Conservation (phyloP, 2,888 invertebrate genomes). For the Lucinisca nassula region DNA sequence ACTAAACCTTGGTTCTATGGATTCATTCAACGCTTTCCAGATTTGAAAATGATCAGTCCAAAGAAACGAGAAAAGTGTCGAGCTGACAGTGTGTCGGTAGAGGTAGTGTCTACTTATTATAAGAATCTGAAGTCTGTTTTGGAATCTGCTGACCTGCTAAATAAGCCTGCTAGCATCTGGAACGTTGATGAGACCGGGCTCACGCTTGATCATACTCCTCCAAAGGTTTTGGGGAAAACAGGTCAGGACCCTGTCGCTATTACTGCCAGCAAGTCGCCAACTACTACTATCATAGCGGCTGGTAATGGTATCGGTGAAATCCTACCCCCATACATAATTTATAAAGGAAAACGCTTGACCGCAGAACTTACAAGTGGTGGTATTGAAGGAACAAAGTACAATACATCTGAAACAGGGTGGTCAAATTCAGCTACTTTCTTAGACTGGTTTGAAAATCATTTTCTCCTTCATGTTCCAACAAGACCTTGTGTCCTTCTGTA, state of each 20-base stretch:
- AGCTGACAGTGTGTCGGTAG: not conserved
- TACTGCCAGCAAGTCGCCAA: not conserved
- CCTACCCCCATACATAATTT: conserved; percentile 36
- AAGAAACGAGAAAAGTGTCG: conserved; percentile 26
- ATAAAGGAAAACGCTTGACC: conserved; percentile 29
- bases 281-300: conserved; percentile 22
- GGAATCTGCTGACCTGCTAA: not conserved
- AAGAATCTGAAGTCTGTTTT: not conserved
- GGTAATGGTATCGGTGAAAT: conserved; percentile 26
- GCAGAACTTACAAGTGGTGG: conserved; percentile 1
- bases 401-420: not conserved
- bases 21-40: conserved; percentile 14
- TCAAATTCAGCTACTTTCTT: not conserved
- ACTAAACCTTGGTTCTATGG: conserved; percentile 41
- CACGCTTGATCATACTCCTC: conserved; percentile 20
- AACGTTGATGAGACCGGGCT: conserved; percentile 40
- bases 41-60: conserved; percentile 21
- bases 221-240: conserved; percentile 4
- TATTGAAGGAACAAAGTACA: conserved; percentile 12
- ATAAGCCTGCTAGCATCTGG: conserved; percentile 26
- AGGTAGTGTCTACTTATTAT: not conserved
- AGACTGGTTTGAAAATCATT: not conserved
- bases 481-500: not conserved
- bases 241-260: not conserved
- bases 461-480: not conserved